Conservation (phyloP, 2,888 invertebrate genomes). For the Chrysolina americana region DNA sequence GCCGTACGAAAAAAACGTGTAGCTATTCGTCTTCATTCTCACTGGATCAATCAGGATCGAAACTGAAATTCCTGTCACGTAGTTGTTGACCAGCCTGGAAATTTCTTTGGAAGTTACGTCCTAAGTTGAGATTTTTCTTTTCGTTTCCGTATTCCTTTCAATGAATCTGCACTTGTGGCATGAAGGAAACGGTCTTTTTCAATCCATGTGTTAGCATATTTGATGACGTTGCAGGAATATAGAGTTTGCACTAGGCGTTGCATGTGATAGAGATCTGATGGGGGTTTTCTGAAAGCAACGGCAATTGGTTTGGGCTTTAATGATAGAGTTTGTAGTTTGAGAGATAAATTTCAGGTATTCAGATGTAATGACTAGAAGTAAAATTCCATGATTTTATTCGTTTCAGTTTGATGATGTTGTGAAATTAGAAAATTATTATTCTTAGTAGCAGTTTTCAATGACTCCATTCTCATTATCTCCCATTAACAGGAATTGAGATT, state of each 20-base stretch:
- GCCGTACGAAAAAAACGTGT: conserved; percentile 43
- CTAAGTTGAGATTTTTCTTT: conserved; percentile 57
- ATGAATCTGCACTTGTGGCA: conserved; percentile 42
- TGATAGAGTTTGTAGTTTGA: too few relatives aligned
- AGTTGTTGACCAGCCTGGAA: conserved; percentile 46
- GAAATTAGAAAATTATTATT: too few relatives aligned
- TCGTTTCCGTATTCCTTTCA: conserved; percentile 44
- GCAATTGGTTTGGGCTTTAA: too few relatives aligned
- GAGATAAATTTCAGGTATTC: too few relatives aligned
- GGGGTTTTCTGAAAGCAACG: too few relatives aligned
- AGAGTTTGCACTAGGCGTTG: conserved; percentile 8
- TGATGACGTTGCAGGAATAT: conserved; percentile 10
- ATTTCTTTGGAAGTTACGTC: conserved; percentile 56
- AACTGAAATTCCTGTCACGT: conserved; percentile 45
- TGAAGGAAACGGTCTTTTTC: conserved; percentile 36
- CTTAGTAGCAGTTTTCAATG: too few relatives aligned
- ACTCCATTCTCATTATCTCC: too few relatives aligned
- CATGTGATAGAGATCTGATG: neutral
- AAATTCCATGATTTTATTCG: too few relatives aligned
- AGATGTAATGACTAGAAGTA: too few relatives aligned
- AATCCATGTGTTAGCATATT: conserved; percentile 29
- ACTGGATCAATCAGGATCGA: conserved; percentile 42
- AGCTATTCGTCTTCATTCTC: conserved; percentile 52
- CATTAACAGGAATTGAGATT: too few relatives aligned
- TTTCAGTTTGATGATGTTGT: too few relatives aligned